Evolutionary conservation across 2,888 invertebrate genomes (phyloP), one percentile per base, ranked within the genome.

Genomic region (Clivina fossor): DNA sequence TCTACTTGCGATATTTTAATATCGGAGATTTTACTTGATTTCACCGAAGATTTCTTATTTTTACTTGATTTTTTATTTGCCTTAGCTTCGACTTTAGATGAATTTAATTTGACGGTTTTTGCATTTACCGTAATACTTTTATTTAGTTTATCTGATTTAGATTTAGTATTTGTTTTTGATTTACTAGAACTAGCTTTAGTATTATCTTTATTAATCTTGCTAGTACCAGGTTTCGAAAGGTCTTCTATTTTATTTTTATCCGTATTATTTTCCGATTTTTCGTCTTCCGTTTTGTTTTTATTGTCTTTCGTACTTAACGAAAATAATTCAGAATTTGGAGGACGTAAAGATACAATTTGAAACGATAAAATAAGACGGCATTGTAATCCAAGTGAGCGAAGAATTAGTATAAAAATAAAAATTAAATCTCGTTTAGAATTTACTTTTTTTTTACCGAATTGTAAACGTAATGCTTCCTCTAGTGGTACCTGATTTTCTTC

Each of bases 341-440:
- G 86, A 70, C 84, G 85, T 56, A 91, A 70, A 1, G 89, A 84
- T 51, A 90, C 75, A 2, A 91, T 86, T 64, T 85, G 84, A 64
- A 95, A 80, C 60, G 92, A 91, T 44, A 90, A 77, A 58, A 95
- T 83, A 24, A 96, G 72, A 44, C 96, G 80, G 64, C 87, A 86
- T 67, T 89, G 85, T 56, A 93, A 76, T 0, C 93, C 93, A 62
- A 95, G 78, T 32, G 88, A 82, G 67, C 95, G 79, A 40, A 91
- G 71, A 65, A 91, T 78, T 18, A 84, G 79, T 26, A 93, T 78
- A 73, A 90, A 93, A 64, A 93, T 80, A 65, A 85, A 80, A 46
- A 88, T 83, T 58, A 85, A 77, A 75, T 88, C 85, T 64, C 84
- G 84, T 60, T 83, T 82, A 65, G 83, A 79, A 26, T 79, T 75